A percentile compares a stretch with the other conserved stretches of the same genome.
These are phyloP conservation scores for Cryptoprocta ferox DNA, from an alignment of 2,797 vertebrate genomes.

Conservation along the genomic window DNA sequence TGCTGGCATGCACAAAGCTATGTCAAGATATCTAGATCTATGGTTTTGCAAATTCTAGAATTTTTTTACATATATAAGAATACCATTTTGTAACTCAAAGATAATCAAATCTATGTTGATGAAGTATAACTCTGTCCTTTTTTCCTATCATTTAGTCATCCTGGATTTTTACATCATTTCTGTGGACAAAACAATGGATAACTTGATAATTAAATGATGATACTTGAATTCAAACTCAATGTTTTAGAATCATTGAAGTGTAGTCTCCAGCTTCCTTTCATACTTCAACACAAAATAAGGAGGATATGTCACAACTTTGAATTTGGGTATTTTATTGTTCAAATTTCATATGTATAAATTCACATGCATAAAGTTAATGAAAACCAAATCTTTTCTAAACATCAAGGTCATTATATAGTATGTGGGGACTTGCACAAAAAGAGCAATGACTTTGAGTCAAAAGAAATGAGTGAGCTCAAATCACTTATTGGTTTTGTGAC, in stretches of 20 bases:
- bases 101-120: neutral
- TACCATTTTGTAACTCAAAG: neutral
- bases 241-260: neutral
- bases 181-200: neutral
- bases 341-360: neutral
- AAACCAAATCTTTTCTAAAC: neutral
- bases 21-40: neutral
- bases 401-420: neutral
- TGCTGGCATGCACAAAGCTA: neutral
- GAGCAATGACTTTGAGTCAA: neutral
- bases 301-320: neutral
- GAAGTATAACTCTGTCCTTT: neutral
- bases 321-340: neutral
- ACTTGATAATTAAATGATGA: neutral
- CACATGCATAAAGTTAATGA: neutral
- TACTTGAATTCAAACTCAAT: neutral
- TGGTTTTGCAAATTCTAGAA: neutral
- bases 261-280: neutral
- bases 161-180: neutral
- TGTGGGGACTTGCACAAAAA: neutral
- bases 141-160: conserved; percentile 6
- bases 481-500: neutral
- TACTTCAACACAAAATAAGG: neutral
- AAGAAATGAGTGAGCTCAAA: neutral
- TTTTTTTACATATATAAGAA: neutral